These are phyloP conservation scores for Philaethria dido DNA, from an alignment of 2,888 invertebrate species.

Conservation along the genomic window DNA sequence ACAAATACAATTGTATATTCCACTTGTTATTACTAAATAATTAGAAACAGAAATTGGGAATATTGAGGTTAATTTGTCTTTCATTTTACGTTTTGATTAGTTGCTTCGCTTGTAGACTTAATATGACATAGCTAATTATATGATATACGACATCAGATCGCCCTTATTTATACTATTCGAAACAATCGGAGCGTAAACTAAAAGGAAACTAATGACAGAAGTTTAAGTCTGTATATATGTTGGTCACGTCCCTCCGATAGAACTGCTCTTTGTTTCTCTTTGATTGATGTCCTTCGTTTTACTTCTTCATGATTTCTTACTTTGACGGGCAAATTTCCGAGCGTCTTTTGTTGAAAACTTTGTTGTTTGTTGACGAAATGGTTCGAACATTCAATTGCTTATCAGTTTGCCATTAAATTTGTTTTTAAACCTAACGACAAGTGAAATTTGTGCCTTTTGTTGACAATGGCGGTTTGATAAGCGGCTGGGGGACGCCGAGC, in stretches of 20 bases:
- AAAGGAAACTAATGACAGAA: slow-evolving; percentile 48
- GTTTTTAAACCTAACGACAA: slow-evolving; percentile 53
- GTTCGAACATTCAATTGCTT: slow-evolving; percentile 54
- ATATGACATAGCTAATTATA: background rate
- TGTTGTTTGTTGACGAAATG: slow-evolving; percentile 54
- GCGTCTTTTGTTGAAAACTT: slow-evolving; percentile 52
- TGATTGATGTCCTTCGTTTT: slow-evolving; percentile 63
- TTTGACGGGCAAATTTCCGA: slow-evolving; percentile 50
- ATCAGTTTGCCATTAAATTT: slow-evolving; percentile 49
- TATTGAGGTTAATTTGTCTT: background rate
- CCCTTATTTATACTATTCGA: slow-evolving; percentile 34
- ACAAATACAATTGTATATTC: too few relatives aligned
- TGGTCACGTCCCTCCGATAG: slow-evolving; percentile 52
- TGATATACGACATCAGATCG: slow-evolving; percentile 6
- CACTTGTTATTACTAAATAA: too few relatives aligned
- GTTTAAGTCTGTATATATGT: slow-evolving; percentile 47
- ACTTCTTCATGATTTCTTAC: slow-evolving; percentile 53
- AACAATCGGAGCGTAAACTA: slow-evolving; percentile 41
- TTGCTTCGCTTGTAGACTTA: background rate
- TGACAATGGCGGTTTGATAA: slow-evolving; percentile 60
- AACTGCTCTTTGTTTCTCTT: slow-evolving; percentile 55
- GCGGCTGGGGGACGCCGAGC: slow-evolving; percentile 40
- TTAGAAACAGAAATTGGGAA: background rate
- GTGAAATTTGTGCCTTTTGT: slow-evolving; percentile 50
- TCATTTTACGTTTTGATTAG: background rate